These are phyloP conservation scores for Scolopax bukidnonensis DNA, from an alignment of 2,797 vertebrate genomes.

Conservation along the genomic window DNA sequence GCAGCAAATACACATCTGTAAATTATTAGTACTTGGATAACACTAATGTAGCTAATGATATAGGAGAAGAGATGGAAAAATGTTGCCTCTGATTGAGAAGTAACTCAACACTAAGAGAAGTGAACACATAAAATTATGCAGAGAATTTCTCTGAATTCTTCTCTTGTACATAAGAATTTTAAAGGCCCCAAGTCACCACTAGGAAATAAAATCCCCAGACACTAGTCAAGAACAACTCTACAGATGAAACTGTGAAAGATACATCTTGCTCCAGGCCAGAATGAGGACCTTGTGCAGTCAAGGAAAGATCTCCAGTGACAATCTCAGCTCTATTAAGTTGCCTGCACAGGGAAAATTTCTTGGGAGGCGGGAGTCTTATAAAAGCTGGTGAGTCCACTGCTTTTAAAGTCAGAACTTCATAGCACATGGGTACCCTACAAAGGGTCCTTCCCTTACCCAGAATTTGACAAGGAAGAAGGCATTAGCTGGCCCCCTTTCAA, in stretches of 20 bases:
- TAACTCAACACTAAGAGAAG: neutral
- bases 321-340: neutral
- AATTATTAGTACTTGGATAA: neutral
- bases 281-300: neutral
- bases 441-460: slow-evolving; percentile 86
- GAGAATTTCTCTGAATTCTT: neutral
- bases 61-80: neutral
- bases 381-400: accelerated
- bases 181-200: neutral
- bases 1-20: neutral
- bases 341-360: neutral
- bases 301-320: neutral
- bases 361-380: neutral
- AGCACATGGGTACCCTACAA: neutral
- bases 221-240: neutral
- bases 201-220: neutral
- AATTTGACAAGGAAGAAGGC: slow-evolving; percentile 98
- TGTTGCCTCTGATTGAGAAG: neutral
- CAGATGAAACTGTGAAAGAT: neutral
- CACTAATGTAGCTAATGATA: neutral
- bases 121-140: neutral
- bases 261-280: neutral
- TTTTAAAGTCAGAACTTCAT: neutral
- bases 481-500: slow-evolving; percentile 90
- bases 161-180: neutral